A percentile compares a stretch with the other conserved stretches of the same genome.
phyloP scores from a whole-genome alignment of 2,888 invertebrate species.

The Diaperis boleti region DNA sequence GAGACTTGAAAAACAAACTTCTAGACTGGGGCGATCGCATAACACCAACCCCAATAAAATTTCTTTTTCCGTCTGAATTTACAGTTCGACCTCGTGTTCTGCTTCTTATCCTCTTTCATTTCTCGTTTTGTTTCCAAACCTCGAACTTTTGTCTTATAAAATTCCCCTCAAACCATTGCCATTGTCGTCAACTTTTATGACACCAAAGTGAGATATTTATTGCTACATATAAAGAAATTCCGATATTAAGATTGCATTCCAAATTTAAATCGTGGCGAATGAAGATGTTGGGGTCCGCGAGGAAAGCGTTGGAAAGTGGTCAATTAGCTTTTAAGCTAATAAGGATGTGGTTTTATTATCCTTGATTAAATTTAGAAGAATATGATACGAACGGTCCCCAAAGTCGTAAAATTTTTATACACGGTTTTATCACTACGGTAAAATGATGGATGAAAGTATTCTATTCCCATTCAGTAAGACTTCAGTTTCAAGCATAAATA shows the following conservation, averaged over 20 bases:
- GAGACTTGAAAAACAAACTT: slow-evolving; percentile 54
- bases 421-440: too few relatives aligned
- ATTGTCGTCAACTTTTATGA: slow-evolving; percentile 59
- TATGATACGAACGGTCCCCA: too few relatives aligned
- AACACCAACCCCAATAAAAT: slow-evolving; percentile 54
- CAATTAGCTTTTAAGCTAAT: not conserved
- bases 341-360: too few relatives aligned
- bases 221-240: slow-evolving; percentile 57
- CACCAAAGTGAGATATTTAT: slow-evolving; percentile 59
- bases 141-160: slow-evolving; percentile 55
- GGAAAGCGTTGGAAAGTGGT: slow-evolving; percentile 4
- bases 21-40: slow-evolving; percentile 50
- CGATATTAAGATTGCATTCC: slow-evolving; percentile 54
- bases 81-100: slow-evolving; percentile 57
- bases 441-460: too few relatives aligned
- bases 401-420: too few relatives aligned
- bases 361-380: too few relatives aligned
- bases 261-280: slow-evolving; percentile 19
- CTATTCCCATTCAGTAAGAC: too few relatives aligned
- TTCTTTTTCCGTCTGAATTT: slow-evolving; percentile 52
- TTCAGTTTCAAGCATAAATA: too few relatives aligned
- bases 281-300: slow-evolving; percentile 6
- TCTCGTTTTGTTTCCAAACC: slow-evolving; percentile 54
- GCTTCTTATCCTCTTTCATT: slow-evolving; percentile 53
- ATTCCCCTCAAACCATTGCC: slow-evolving; percentile 55